These are phyloP conservation scores for Acrossocheilus fasciatus DNA, from an alignment of 2,797 vertebrate species.

Conservation along the genomic window DNA sequence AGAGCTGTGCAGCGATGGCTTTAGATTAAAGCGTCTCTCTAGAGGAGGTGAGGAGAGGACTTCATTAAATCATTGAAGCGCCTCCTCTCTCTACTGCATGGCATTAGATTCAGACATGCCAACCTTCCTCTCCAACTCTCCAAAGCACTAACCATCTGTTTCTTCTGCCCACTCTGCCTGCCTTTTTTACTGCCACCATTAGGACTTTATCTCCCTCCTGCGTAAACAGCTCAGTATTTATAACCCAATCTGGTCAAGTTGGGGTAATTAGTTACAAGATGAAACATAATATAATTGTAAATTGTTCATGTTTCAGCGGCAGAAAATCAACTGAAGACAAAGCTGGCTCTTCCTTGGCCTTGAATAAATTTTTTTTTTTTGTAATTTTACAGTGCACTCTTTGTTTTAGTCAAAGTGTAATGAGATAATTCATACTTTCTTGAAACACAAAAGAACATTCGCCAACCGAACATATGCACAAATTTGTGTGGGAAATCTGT, in stretches of 20 bases:
- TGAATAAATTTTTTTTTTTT: too few species aligned
- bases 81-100: slow-evolving; percentile 47
- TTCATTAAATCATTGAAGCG: slow-evolving; percentile 63
- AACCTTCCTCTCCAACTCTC: slow-evolving; percentile 45
- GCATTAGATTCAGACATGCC: slow-evolving; percentile 49
- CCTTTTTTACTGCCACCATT: slow-evolving; percentile 45
- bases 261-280: slow-evolving; percentile 39
- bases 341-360: background rate
- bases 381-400: background rate
- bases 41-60: slow-evolving; percentile 57
- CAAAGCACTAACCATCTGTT: slow-evolving; percentile 60
- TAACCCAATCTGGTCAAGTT: slow-evolving; percentile 44
- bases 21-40: slow-evolving; percentile 61
- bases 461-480: background rate
- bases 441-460: background rate
- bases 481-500: background rate
- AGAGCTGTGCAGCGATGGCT: slow-evolving; percentile 49
- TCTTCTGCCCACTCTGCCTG: slow-evolving; percentile 49
- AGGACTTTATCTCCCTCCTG: slow-evolving; percentile 40
- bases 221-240: slow-evolving; percentile 52
- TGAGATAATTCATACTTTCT: background rate
- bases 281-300: slow-evolving; percentile 31
- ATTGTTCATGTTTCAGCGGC: slow-evolving; percentile 22
- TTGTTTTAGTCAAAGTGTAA: background rate
- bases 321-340: background rate